Base-by-base conservation (phyloP, 2,888 invertebrate genomes). In the Lasius platythorax region DNA sequence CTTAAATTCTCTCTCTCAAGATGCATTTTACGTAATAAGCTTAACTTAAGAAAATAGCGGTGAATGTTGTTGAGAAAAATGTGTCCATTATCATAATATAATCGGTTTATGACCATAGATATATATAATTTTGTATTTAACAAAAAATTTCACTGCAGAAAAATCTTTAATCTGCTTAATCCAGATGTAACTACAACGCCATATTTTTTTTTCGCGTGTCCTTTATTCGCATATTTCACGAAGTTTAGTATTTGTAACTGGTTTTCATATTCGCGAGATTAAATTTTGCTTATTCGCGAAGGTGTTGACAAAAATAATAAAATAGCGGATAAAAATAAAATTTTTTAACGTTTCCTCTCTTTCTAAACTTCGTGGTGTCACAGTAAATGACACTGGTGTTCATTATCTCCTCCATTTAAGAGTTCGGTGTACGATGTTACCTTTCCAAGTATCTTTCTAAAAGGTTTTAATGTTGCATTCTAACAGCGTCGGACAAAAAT, bases 141-240 rank as follows among this genome's bases (percentile, higher is more conserved):
- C n/a, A 23, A 46, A 75, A 63, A 63, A 23, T 23, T 53, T 46
- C n/a, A 11, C 9, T 23, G 15, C n/a, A 64, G 40, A 40, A 68
- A 30, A 68, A 68, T 15, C 30, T 28, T 74, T 73, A 43, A 73
- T 37, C 37, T 15, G 18, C 18, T 53, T 76, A 40, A n/a, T 76
- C 15, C 66, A 67, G n/a, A 53, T 50, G 37, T 18, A 46, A 37
- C 18, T 58, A 9, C 15, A 46, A 3, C n/a, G 12, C 6, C 18
- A 3, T 63, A n/a, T 15, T 37, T 37, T 37, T 37, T 37, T 37
- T 37, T 12, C 30, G 6, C 8, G 4, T 4, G 15, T 61, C 61
- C n/a, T 61, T 74, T 46, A 30, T 63, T 23, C 9, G 15, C 2
- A 8, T 15, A 6, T 46, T 46, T 46, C 12, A 4, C 2, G 15